Conservation (phyloP, 92 coral and sea anemone species). For the Zoanthus solanderi region DNA sequence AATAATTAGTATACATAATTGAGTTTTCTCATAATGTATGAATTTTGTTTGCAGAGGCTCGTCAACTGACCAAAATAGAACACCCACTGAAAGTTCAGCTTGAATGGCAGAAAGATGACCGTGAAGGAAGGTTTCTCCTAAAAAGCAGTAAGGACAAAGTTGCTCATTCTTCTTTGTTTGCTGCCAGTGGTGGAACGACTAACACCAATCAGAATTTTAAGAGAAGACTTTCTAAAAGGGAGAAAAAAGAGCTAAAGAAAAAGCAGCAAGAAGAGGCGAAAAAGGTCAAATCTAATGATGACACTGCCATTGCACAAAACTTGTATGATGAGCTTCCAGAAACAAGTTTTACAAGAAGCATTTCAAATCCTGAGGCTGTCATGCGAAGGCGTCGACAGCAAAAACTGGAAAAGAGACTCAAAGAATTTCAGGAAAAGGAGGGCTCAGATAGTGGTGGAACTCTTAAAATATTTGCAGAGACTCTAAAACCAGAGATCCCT, state of each 20-base stretch:
- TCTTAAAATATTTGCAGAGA: conserved; percentile 93
- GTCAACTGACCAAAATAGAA: conserved; percentile 58
- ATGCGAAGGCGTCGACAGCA: conserved; percentile 93
- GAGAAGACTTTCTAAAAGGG: conserved; percentile 88
- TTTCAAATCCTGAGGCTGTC: conserved; percentile 97
- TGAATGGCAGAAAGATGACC: conserved; percentile 88
- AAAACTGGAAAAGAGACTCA: conserved; percentile 79
- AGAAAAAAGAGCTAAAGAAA: conserved; percentile 87
- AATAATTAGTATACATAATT: no score
- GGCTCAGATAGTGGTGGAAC: conserved; percentile 94
- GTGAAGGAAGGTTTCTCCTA: conserved; percentile 95
- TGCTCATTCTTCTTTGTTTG: conserved; percentile 83
- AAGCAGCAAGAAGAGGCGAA: conserved; percentile 75
- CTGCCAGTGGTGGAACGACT: conserved; percentile 59
- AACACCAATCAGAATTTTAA: conserved; percentile 76
- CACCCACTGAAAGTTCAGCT: conserved; percentile 88
- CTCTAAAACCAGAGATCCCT: conserved; percentile 94
- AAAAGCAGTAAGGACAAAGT: conserved; percentile 92
- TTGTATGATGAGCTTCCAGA: conserved; percentile 92
- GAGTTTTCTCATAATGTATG: no score
- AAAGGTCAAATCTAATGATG: conserved; percentile 62
- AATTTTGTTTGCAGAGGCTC: no score
- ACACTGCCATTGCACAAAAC: conserved; percentile 80
- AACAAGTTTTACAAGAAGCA: conserved; percentile 90
- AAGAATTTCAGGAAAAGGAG: conserved; percentile 81